phyloP scores from a whole-genome alignment of 2,888 invertebrate genomes.

The Apodemia zela region DNA sequence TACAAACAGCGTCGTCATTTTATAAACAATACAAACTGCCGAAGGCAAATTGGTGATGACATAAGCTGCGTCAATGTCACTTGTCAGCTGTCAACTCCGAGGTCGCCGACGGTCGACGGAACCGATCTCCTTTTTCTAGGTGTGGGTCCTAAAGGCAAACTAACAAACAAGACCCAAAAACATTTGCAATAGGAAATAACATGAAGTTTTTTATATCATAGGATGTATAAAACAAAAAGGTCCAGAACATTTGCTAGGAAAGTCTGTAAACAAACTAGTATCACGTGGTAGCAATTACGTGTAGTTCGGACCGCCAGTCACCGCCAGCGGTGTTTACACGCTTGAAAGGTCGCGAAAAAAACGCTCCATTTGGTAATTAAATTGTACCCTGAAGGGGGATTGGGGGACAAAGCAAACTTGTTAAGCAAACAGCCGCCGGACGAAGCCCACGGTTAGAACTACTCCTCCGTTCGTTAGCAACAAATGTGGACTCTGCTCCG shows the following conservation, averaged over 20 bases:
- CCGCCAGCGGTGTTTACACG: conserved; percentile 45
- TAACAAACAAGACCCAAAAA: too few species aligned
- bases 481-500: conserved; percentile 4
- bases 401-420: conserved; percentile 47
- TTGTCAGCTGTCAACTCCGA: too few species aligned
- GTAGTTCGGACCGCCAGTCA: conserved; percentile 13
- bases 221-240: too few species aligned
- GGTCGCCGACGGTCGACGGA: too few species aligned
- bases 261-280: neutral
- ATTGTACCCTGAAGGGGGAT: conserved; percentile 46
- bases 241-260: neutral
- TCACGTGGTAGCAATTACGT: conserved; percentile 10
- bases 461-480: neutral
- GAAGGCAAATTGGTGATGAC: too few species aligned
- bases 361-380: conserved; percentile 74
- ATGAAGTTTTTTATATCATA: too few species aligned
- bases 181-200: too few species aligned
- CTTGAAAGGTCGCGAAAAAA: conserved; percentile 56
- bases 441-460: neutral
- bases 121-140: too few species aligned
- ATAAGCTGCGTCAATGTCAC: too few species aligned
- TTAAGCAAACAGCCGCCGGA: conserved; percentile 45
- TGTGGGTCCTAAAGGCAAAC: too few species aligned
- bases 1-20: too few species aligned
- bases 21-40: too few species aligned